Evolutionary conservation across 2,113 vertebrate species (phyloP), one percentile per base, ranked within the genome.

Genomic region (Seriola aureovittata): DNA sequence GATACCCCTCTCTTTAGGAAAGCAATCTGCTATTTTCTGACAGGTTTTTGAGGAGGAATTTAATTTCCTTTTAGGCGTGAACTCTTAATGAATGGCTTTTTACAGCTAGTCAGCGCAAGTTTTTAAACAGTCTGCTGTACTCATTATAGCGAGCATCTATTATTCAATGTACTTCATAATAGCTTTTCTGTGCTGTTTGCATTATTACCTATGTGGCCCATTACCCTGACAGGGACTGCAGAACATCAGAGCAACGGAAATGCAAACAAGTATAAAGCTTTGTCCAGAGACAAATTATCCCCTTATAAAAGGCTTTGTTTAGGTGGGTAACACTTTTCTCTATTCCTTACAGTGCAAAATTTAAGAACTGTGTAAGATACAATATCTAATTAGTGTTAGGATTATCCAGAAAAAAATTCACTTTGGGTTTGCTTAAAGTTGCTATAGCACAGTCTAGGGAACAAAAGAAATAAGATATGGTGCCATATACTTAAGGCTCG

Each of bases 201-300:
- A 72, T 86, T 85, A 84, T 82, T 82, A 85, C 77, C 65, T 78
- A 80, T 90, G 64, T 89, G 84, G 86, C 67, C 82, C 80, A 88
- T 87, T 89, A 84, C 67, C 65, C 85, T 80, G 85, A 80, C 60
- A 70, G 75, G 54, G 63, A 81, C 42, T 81, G 71, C 40, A 74
- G n/a, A 89, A 58, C 82, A 77, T 84, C 68, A 66, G 74, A 72
- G 64, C 16, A 4, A 55, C 36, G 0, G 50, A 88, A 87, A 84
- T 85, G 79, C 80, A 88, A 83, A 87, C 77, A 83, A 73, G 63
- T 69, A 34, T 69, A 88, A 79, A 83, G 62, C 71, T 77, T 71
- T 83, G 70, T 81, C 59, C 11, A 0, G n/a, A 65, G 36, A 44
- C 32, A 79, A 77, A 84, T 89, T 48, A 81, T 75, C 79, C 19